Evolutionary conservation across 1,140 invertebrate species (phyloP).

Genomic region (Holcopasites calliopsidis): DNA sequence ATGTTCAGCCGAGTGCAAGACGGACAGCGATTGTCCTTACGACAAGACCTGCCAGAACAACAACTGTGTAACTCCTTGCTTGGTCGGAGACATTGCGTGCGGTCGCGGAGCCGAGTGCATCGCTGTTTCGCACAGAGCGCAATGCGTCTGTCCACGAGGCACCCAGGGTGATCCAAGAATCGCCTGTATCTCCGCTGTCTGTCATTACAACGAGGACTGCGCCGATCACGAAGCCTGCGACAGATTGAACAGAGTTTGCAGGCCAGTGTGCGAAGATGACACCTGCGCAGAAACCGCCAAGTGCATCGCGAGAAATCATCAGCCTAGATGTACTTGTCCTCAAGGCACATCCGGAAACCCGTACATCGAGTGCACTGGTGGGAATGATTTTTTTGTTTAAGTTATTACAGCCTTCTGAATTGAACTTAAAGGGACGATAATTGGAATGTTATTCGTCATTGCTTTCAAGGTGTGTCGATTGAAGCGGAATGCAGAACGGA

Average conservation of each 20-base stretch:
- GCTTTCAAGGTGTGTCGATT: slow-evolving; percentile 55
- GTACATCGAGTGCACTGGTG: slow-evolving; percentile 85
- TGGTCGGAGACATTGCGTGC: slow-evolving; percentile 83
- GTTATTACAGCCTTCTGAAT: too few relatives aligned
- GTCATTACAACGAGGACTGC: slow-evolving; percentile 94
- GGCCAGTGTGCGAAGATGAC: slow-evolving; percentile 88
- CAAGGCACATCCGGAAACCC: slow-evolving; percentile 89
- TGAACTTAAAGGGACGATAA: too few relatives aligned
- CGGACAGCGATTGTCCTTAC: slow-evolving; percentile 90
- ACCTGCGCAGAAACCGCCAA: slow-evolving; percentile 88
- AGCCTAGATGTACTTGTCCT: slow-evolving; percentile 88
- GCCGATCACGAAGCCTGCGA: slow-evolving; percentile 92
- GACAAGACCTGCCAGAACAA: slow-evolving; percentile 90
- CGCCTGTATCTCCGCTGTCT: slow-evolving; percentile 90
- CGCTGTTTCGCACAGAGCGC: slow-evolving; percentile 86
- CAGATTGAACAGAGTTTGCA: slow-evolving; percentile 89
- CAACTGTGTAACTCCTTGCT: slow-evolving; percentile 90
- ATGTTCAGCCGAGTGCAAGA: slow-evolving; percentile 89
- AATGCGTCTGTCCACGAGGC: slow-evolving; percentile 90
- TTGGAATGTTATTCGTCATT: slow-evolving; percentile 2
- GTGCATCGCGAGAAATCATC: slow-evolving; percentile 87
- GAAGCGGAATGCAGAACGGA: slow-evolving; percentile 85
- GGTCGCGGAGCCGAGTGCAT: slow-evolving; percentile 90
- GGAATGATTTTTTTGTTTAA: slow-evolving; percentile 14
- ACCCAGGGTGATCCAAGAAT: slow-evolving; percentile 91